These are phyloP conservation scores for Phlogophora meticulosa DNA, from an alignment of 2,888 invertebrate genomes.

Conservation along the genomic window DNA sequence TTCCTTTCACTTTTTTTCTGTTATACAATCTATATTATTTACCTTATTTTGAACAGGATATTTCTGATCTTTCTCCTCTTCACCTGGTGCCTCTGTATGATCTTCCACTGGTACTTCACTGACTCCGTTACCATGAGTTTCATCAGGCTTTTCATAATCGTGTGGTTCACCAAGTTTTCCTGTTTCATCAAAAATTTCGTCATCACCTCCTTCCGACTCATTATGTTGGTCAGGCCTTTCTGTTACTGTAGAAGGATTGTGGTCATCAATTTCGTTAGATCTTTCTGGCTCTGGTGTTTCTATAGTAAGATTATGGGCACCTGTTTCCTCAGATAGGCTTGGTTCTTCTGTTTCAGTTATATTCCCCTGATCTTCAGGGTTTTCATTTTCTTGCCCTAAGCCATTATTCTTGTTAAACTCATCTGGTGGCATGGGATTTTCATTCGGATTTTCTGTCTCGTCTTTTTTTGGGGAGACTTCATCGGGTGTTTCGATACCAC, in stretches of 20 bases:
- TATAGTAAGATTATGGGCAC: background rate
- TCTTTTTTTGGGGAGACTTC: background rate
- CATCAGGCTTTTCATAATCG: background rate
- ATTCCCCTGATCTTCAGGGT: background rate
- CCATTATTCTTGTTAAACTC: background rate
- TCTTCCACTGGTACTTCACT: background rate
- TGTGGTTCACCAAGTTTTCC: too few relatives aligned
- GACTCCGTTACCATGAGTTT: background rate
- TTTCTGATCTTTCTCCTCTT: constrained; percentile 18
- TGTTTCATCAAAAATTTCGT: background rate
- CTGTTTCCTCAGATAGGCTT: background rate
- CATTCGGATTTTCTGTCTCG: background rate
- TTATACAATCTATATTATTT: too few relatives aligned
- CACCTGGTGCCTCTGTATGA: background rate
- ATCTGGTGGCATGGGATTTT: background rate
- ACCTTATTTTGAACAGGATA: constrained; percentile 28
- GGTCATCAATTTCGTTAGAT: background rate
- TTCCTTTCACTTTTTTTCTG: too few relatives aligned
- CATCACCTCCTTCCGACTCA: background rate
- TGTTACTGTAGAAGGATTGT: background rate
- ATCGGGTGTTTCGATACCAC: background rate
- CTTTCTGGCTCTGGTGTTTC: background rate
- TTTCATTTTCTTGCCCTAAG: background rate
- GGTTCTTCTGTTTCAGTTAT: background rate
- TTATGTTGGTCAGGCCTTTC: background rate